A percentile compares a stretch with the other conserved stretches of the same genome.
These are phyloP conservation scores for Manis crassicaudata DNA, from an alignment of 2,797 vertebrate genomes.

Conservation along the genomic window DNA sequence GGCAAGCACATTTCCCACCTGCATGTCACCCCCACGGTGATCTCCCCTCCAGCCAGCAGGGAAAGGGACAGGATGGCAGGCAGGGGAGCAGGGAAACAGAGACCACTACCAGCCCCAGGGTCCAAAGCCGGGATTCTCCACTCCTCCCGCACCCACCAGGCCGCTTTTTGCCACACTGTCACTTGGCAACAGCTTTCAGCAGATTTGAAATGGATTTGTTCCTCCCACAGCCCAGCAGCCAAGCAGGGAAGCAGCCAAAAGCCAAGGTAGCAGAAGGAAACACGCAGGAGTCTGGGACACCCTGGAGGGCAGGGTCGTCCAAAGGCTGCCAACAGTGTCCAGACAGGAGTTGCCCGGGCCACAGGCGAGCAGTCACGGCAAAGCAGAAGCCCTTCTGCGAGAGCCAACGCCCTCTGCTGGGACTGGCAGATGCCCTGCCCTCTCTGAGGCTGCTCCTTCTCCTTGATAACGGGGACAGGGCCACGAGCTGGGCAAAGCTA, in stretches of 20 bases:
- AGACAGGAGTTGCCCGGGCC: neutral
- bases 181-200: neutral
- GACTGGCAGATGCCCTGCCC: neutral
- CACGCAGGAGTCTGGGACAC: neutral
- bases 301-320: neutral
- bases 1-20: neutral
- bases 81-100: too few species aligned
- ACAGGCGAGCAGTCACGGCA: neutral
- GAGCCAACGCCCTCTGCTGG: neutral
- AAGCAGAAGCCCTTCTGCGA: neutral
- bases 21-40: accelerated
- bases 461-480: neutral
- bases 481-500: neutral
- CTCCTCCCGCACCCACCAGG: neutral
- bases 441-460: neutral
- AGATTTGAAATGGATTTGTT: neutral
- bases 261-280: neutral
- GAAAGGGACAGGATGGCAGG: accelerated
- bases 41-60: neutral
- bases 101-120: neutral
- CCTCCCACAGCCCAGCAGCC: neutral
- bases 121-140: neutral
- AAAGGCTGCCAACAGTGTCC: neutral
- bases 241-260: neutral
- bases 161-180: too few species aligned